Evolutionary conservation across 2,797 vertebrate genomes (phyloP).

Genomic region (Epinephelus coioides): DNA sequence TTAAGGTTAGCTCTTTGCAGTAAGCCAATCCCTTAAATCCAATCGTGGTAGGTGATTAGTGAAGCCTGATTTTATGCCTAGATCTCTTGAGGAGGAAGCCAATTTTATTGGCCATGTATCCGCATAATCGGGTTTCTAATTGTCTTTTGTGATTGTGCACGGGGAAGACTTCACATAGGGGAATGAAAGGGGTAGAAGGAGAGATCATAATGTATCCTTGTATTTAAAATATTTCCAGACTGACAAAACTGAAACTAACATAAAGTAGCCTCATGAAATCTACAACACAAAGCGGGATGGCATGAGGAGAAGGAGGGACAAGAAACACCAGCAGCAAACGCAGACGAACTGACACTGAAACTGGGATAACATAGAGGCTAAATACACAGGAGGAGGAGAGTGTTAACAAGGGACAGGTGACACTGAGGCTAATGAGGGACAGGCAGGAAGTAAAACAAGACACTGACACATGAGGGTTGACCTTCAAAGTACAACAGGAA

Average conservation of each 20-base stretch:
- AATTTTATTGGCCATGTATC: background rate
- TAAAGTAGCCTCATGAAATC: background rate
- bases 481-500: too few relatives aligned
- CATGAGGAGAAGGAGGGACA: too few relatives aligned
- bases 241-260: background rate
- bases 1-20: slow-evolving; percentile 6
- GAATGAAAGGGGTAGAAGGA: background rate
- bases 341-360: too few relatives aligned
- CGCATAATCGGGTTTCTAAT: slow-evolving; percentile 5
- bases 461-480: too few relatives aligned
- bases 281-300: background rate
- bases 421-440: too few relatives aligned
- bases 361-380: too few relatives aligned
- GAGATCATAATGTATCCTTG: background rate
- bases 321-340: too few relatives aligned
- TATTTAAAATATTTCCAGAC: background rate
- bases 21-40: background rate
- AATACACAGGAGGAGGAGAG: too few relatives aligned
- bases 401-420: too few relatives aligned
- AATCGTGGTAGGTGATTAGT: background rate
- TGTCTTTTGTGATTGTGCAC: background rate
- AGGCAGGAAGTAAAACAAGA: too few relatives aligned
- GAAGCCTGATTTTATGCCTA: background rate
- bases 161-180: background rate
- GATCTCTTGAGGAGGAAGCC: background rate